phyloP scores from a whole-genome alignment of 92 coral and sea anemone species.

The Nematostella vectensis region DNA sequence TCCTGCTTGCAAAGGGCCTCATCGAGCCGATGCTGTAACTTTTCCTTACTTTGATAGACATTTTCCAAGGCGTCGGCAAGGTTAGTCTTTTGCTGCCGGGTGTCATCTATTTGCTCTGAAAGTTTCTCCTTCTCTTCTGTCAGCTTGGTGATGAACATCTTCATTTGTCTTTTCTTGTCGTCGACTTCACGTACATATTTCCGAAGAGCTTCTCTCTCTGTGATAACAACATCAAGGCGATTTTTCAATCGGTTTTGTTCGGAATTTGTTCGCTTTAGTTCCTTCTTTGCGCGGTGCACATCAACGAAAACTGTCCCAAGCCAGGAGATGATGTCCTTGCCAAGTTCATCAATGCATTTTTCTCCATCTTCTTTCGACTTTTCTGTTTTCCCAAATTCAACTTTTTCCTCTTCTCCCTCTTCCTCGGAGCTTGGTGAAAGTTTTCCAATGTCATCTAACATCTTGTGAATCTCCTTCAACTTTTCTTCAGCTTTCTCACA shows the following conservation, averaged over 20 bases:
- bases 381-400: conserved; percentile 35
- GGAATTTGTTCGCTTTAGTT: conserved; percentile 17
- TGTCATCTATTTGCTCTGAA: conserved; percentile 68
- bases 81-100: conserved; percentile 63
- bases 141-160: conserved; percentile 63
- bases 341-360: conserved; percentile 13
- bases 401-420: conserved; percentile 20
- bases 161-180: conserved; percentile 72
- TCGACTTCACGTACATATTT: conserved; percentile 71
- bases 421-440: conserved; percentile 12
- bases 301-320: conserved; percentile 6
- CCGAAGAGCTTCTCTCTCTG: conserved; percentile 60
- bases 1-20: conserved; percentile 69
- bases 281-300: conserved; percentile 14
- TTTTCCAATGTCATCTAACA: conserved; percentile 25
- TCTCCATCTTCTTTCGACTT: conserved; percentile 20
- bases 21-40: conserved; percentile 53
- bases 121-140: conserved; percentile 77
- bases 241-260: conserved; percentile 24
- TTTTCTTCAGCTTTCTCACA: conserved; percentile 30
- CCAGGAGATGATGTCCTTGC: conserved; percentile 1
- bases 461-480: conserved; percentile 20
- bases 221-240: conserved; percentile 31
- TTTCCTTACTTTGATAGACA: conserved; percentile 81
- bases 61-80: conserved; percentile 84